Evolutionary conservation across 53 echinoderm and acorn worm genomes (phyloP).

Genomic region (Stichopus horrens): DNA sequence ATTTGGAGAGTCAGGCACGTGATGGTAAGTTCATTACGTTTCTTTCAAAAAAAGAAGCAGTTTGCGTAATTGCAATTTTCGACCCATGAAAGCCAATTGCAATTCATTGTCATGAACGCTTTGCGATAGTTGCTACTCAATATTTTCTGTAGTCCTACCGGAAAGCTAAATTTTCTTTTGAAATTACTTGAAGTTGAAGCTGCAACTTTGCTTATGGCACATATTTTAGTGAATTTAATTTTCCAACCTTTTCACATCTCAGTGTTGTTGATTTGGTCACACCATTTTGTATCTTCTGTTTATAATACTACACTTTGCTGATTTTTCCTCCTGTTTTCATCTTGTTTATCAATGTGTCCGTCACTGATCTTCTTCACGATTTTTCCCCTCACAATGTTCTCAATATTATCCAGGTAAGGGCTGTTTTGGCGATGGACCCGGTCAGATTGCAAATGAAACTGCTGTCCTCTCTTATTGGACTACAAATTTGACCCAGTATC

Average conservation of each 20-base stretch:
- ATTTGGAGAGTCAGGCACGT: slow-evolving; percentile 50
- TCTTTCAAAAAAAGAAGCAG: not conserved
- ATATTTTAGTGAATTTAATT: too few species aligned
- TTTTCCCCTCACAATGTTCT: not conserved
- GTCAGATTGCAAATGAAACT: slow-evolving; percentile 45
- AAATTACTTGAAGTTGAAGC: too few species aligned
- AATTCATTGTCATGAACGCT: not conserved
- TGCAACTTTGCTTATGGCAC: too few species aligned
- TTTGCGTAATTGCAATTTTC: not conserved
- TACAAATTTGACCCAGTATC: slow-evolving; percentile 45
- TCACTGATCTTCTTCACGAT: too few species aligned
- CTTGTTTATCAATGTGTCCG: too few species aligned
- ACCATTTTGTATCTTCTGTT: too few species aligned
- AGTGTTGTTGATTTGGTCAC: too few species aligned
- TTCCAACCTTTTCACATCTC: too few species aligned
- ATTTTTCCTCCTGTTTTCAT: too few species aligned
- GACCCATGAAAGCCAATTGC: not conserved
- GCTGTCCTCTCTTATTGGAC: slow-evolving; percentile 31
- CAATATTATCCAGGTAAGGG: slow-evolving; percentile 46
- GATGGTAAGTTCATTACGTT: slow-evolving; percentile 18
- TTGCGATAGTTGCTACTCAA: not conserved
- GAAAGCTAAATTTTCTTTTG: not conserved
- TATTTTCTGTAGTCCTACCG: too few species aligned
- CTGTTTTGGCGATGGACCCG: slow-evolving; percentile 56
- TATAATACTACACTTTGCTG: too few species aligned